Conservation (phyloP, 1,140 invertebrate species). For the Brachionus calyciflorus region DNA sequence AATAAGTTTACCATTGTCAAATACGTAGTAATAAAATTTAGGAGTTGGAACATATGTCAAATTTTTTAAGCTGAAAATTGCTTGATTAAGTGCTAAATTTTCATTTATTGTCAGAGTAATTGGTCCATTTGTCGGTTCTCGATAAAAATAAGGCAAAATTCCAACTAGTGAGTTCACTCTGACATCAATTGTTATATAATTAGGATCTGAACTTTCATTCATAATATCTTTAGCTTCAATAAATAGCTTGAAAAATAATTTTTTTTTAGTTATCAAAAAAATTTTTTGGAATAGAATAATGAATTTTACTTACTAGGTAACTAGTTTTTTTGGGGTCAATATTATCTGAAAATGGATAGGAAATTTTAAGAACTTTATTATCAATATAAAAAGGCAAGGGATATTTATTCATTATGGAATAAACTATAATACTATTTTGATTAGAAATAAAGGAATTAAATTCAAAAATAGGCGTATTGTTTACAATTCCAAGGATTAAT, state of each 20-base stretch:
- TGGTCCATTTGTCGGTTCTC: neutral
- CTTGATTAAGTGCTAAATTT: neutral
- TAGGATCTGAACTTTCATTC: neutral
- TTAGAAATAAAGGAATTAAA: neutral
- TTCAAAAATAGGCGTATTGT: constrained; percentile 2
- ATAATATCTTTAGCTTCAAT: neutral
- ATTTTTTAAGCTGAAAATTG: neutral
- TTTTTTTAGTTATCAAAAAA: neutral
- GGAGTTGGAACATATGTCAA: neutral
- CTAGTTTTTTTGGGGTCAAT: neutral
- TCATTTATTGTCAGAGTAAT: neutral
- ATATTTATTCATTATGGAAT: constrained; percentile 6
- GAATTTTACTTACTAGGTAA: constrained; percentile 5
- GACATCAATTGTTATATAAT: constrained; percentile 3
- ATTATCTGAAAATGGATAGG: constrained; percentile 11
- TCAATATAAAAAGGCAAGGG: constrained; percentile 26
- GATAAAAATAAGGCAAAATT: neutral
- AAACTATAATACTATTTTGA: neutral
- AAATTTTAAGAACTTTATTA: neutral
- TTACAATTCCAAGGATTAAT: constrained; percentile 13
- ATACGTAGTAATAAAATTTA: constrained; percentile 15
- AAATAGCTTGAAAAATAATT: constrained; percentile 3
- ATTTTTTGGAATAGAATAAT: neutral
- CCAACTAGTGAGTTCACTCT: neutral
- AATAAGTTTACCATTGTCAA: neutral